Evolutionary conservation across 37 sponge, comb jelly and placozoan genomes (phyloP).

Genomic region (Beroe forskalii): DNA sequence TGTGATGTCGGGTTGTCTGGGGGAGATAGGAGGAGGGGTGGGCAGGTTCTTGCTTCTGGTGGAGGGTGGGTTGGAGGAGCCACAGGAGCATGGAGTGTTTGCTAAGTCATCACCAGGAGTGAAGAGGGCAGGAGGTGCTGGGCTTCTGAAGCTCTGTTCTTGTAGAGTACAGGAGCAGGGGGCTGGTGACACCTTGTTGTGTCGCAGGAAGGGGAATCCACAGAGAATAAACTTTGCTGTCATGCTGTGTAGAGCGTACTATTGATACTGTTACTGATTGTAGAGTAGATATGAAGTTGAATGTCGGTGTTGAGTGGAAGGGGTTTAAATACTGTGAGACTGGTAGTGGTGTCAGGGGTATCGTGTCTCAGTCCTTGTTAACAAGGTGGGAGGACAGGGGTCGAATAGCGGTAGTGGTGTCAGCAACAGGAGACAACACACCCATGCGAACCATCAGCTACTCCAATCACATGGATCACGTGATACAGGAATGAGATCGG

Average conservation of each 20-base stretch:
- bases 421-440: not conserved
- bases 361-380: not conserved
- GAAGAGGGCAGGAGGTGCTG: not conserved
- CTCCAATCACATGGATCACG: too few species aligned
- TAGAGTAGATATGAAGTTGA: too few species aligned
- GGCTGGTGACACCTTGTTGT: slow-evolving; percentile 32
- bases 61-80: not conserved
- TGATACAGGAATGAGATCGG: too few species aligned
- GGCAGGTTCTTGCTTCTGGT: not conserved
- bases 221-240: not conserved
- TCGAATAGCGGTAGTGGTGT: not conserved
- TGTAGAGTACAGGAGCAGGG: not conserved
- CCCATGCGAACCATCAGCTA: too few species aligned
- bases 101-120: not conserved
- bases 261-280: too few species aligned
- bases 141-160: not conserved
- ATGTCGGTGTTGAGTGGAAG: too few species aligned
- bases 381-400: not conserved
- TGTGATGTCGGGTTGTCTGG: not conserved
- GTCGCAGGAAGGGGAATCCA: not conserved
- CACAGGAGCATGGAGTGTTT: not conserved
- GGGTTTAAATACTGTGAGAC: too few species aligned
- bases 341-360: not conserved
- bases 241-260: too few species aligned
- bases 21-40: not conserved